Conservation (phyloP, 2,888 invertebrate genomes). For the Adelognathus sp. region DNA sequence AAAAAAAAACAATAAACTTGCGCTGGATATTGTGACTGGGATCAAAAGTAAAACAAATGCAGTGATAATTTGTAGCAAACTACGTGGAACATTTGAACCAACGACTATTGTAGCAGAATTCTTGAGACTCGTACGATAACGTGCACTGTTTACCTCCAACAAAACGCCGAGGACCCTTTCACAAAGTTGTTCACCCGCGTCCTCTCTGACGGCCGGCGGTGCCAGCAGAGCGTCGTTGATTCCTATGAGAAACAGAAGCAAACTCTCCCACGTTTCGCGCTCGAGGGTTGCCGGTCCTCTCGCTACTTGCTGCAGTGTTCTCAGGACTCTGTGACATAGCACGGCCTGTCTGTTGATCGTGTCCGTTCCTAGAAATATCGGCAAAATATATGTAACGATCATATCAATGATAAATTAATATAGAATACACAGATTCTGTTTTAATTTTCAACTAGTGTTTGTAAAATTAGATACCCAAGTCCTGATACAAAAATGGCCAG, state of each 20-base stretch:
- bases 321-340: constrained; percentile 93
- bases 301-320: constrained; percentile 91
- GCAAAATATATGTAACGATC: constrained; percentile 15
- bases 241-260: constrained; percentile 92
- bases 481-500: constrained; percentile 94
- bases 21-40: too few relatives aligned
- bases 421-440: constrained; percentile 49
- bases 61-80: too few relatives aligned
- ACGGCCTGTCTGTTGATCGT: constrained; percentile 96
- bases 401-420: constrained; percentile 22
- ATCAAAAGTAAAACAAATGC: too few relatives aligned
- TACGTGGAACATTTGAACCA: too few relatives aligned
- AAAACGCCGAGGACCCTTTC: constrained; percentile 96
- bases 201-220: constrained; percentile 96
- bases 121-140: neutral
- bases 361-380: constrained; percentile 86
- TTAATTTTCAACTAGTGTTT: neutral
- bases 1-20: too few relatives aligned
- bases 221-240: constrained; percentile 95
- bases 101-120: neutral
- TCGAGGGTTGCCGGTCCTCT: constrained; percentile 89
- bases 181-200: constrained; percentile 97
- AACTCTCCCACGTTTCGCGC: constrained; percentile 94
- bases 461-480: constrained; percentile 86
- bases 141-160: constrained; percentile 85